Conservation (phyloP, 2,797 vertebrate genomes). For the Bradypodion pumilum region DNA sequence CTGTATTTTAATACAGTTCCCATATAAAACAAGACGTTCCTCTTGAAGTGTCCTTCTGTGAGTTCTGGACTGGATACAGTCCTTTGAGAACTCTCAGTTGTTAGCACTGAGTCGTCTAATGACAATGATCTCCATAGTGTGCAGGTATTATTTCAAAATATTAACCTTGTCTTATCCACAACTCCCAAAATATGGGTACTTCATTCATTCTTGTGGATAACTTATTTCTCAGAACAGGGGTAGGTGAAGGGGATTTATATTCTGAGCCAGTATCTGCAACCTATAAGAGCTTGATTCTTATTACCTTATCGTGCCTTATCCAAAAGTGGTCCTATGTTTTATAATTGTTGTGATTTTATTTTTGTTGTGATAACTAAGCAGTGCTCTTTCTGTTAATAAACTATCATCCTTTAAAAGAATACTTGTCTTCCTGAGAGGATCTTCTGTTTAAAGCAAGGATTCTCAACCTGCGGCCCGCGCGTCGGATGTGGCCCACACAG, state of each 20-base stretch:
- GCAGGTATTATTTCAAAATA: background rate
- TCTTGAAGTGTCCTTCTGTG: background rate
- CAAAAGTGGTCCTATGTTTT: constrained; percentile 51
- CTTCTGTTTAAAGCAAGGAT: too few species aligned
- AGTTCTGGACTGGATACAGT: background rate
- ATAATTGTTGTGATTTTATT: constrained; percentile 45
- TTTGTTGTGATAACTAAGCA: constrained; percentile 56
- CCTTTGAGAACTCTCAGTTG: background rate
- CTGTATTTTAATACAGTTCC: background rate
- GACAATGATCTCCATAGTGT: background rate
- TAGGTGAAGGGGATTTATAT: too few species aligned
- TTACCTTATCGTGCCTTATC: constrained; percentile 28
- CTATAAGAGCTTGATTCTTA: too few species aligned
- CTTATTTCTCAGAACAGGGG: background rate
- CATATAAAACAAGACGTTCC: background rate
- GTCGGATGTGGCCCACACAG: too few species aligned
- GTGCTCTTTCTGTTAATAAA: constrained; percentile 2
- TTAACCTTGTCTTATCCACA: background rate
- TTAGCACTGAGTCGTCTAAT: background rate
- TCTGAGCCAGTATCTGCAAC: too few species aligned
- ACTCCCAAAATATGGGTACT: too few species aligned
- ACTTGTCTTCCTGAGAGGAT: too few species aligned
- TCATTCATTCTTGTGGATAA: background rate
- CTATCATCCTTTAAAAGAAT: background rate
- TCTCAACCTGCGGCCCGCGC: too few species aligned